Base-by-base conservation (phyloP, 2,888 invertebrate genomes). In the Plutella xylostella region DNA sequence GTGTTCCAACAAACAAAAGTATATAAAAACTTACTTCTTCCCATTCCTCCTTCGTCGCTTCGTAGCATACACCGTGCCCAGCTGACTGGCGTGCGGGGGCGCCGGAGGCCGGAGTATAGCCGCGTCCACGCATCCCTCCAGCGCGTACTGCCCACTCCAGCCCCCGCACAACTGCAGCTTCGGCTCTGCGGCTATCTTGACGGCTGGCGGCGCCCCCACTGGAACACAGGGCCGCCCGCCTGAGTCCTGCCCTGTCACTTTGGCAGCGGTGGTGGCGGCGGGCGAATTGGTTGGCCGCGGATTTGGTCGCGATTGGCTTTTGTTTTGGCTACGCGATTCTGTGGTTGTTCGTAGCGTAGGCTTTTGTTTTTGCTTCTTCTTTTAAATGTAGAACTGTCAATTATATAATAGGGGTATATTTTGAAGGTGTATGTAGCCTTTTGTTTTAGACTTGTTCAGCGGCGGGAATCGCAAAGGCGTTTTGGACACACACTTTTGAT, bases 1-100 rank as follows among this genome's bases (percentile, higher is more conserved):
- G n/a, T n/a, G n/a, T n/a, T n/a, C n/a, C n/a, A n/a, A n/a, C n/a
- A n/a, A n/a, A n/a, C 15, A 40, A n/a, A 40, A 25, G 4, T 15
- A 41, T 25, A 40, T 41, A 30, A 31, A 21, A 34, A 64, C 89
- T 82, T 77, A 97, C 97, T 96, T 97, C 87, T 97, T 97, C 56
- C 97, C 97, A 85, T 97, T 97, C 72, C 97, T 88, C 65, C 97
- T 87, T 68, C 97, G 88, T 69, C 97, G 86, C 85, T 97, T 97
- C 62, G 97, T 97, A 62, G 97, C 97, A 82, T 97, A 97, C 66
- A 97, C 97, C 63, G 97, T 97, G 58, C 96, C 95, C 65, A 96
- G 89, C 74, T 96, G 96, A 85, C 93, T 95, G 47, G 88, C 77
- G 71, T 90, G 89, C 61, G 88, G 88, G 55, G 92, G 92, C 65